phyloP scores from a whole-genome alignment of 2,888 invertebrate species.

The Sarcophaga variegata region DNA sequence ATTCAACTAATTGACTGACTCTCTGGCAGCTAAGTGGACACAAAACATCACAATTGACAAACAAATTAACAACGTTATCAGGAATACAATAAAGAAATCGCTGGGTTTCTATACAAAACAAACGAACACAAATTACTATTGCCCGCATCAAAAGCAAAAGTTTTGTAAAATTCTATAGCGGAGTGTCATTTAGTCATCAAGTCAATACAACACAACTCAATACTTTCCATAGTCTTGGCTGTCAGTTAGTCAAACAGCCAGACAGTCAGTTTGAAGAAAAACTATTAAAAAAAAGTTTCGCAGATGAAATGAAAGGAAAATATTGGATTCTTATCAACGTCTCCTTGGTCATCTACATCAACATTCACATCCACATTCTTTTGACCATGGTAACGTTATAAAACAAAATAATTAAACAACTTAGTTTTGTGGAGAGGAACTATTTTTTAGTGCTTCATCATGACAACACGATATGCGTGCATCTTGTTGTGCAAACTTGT shows the following conservation, averaged over 20 bases:
- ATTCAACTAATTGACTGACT: too few species aligned
- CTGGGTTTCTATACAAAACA: neutral
- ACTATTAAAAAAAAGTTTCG: neutral
- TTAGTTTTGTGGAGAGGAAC: neutral
- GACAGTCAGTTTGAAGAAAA: neutral
- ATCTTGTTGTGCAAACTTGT: too few species aligned
- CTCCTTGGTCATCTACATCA: neutral
- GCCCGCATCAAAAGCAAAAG: neutral
- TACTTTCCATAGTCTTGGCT: too few species aligned
- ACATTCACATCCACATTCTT: too few species aligned
- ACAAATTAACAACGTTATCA: constrained; percentile 30
- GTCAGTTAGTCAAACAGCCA: neutral
- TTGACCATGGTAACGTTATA: too few species aligned
- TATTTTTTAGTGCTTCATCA: too few species aligned
- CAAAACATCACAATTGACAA: too few species aligned
- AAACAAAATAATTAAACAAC: too few species aligned
- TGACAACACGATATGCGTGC: too few species aligned
- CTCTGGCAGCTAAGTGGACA: too few species aligned
- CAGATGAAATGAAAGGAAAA: constrained; percentile 1
- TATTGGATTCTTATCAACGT: neutral
- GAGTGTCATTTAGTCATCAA: constrained; percentile 8
- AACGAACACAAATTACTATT: neutral
- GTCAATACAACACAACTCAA: constrained; percentile 32
- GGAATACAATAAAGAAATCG: neutral
- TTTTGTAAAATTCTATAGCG: constrained; percentile 21